Base-by-base conservation (phyloP, 2,113 vertebrate genomes). In the Zosterops borbonicus region DNA sequence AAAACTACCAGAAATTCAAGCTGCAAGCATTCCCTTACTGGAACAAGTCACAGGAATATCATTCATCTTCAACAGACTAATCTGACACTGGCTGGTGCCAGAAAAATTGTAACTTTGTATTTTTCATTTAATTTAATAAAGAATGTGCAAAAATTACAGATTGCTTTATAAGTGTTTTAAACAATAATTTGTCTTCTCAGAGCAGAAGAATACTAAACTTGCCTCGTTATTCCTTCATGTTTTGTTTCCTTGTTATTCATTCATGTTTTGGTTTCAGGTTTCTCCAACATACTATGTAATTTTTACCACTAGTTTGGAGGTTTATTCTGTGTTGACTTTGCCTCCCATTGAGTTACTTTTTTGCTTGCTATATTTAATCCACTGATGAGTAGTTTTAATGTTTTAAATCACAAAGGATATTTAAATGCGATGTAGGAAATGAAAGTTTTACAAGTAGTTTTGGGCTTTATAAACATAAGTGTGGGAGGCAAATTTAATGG, bases 381-480 rank as follows among this genome's bases (percentile, higher is more conserved):
- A 78, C 87, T 92, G 90, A 96, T 96, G 91, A 90, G 84, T 87
- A 92, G 76, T 90, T 96, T 74, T 83, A 92, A 83, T 0, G 0
- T 89, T 95, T 93, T 77, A 93, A 95, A 92, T 95, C 89, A 92
- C 86, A 95, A 83, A 95, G 94, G 85, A 58, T 95, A 94, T 74
- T 76, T 92, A 96, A 95, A 92, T 83, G 67, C 8, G 2, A 83
- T 0, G 0, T 91, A 96, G 91, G 91, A 96, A 97, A 95, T 95
- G 24, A 91, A 95, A 75, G 91, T 95, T 93, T 95, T 94, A 87
- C 84, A 94, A 89, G 89, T 65, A 90, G 89, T 87, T 95, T 94
- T 53, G 91, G 90, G 91, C 78, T 94, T 94, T 90, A 95, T 92
- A 96, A 97, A 92, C 70, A 12, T 46, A 95, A 76, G 33, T 64